Base-by-base conservation (phyloP, 2,888 invertebrate genomes). In the Scaptodrosophila latifasciaeformis region DNA sequence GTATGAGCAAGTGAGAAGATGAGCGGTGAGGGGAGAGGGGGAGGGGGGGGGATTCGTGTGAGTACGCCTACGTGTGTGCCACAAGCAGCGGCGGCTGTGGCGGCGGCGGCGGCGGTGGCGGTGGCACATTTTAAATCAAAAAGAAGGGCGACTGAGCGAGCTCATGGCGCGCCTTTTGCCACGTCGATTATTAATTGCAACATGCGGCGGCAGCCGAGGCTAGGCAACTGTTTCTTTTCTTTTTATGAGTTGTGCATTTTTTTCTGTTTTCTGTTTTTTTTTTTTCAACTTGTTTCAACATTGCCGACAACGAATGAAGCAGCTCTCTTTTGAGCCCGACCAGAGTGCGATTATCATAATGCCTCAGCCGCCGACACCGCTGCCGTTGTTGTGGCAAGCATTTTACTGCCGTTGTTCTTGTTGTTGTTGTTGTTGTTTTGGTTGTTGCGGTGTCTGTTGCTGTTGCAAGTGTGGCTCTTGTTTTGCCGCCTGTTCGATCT, bases 101-200 rank as follows among this genome's bases (percentile, higher is more conserved):
- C 62, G 58, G 17, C 27, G 29, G 10, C 15, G 24, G 29, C 13
- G 18, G 37, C 65, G 58, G 48, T 54, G 54, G 54, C 53, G 60
- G 65, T 75, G 72, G 72, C 72, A 70, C 75, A 75, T 74, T 74
- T 74, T 75, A 75, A 74, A 74, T 74, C 72, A 74, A 75, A 72
- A 71, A 70, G 70, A 75, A 77, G 77, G 71, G 70, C 76, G 72
- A 70, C 70, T 68, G 60, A 69, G 57, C 56, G 34, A 15, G 35
- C 17, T 18, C 34, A 46, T 30, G 30, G 34, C 54, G 61, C 63
- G 60, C 63, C 63, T 62, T 51, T 58, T 49, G 62, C 66, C 56
- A 59, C 66, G 64, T 68, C 67, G 72, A 76, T 76, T 74, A 74
- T 74, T 76, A 74, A 74, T 76, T 76, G 76, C 72, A 72, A 70